Evolutionary conservation across 2,797 vertebrate species (phyloP), one percentile per base, ranked within the genome.

Genomic region (Triplophysa bombifrons): DNA sequence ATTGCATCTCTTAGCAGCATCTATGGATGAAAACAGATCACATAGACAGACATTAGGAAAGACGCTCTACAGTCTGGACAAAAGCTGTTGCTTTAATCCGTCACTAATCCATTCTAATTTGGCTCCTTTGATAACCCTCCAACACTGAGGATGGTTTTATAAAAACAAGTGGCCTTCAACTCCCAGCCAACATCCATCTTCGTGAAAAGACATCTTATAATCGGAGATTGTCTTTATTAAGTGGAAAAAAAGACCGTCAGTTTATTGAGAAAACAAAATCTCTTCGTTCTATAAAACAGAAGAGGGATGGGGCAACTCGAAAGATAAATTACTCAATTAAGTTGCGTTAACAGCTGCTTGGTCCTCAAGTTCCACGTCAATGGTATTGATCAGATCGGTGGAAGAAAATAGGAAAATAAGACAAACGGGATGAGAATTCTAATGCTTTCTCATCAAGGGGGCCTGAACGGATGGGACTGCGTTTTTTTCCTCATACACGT

Each of bases 81-180:
- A 82, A 81, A 81, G 83, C 81, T 79, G 44, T 74, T 89, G 90
- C 88, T 91, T 86, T 84, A 85, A 89, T 89, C 88, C 83, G 76
- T 73, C 82, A 81, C 82, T 75, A 87, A 93, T 92, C 92, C 89
- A 91, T 93, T 93, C 82, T 88, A 86, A 92, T 93, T 93, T 90
- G 80, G 76, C 84, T 72, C n/a, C 56, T 88, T 89, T 89, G 91
- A 93, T 90, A 93, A 88, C 86, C 30, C 76, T 85, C 83, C 86
- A 75, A 20, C 16, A 78, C 84, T 51, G 82, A 3, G 46, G 38
- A 44, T 0, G 44, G 78, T 70, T 82, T 72, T 48, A 81, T 87
- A 72, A 17, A 76, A 73, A 76, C 44, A 81, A 79, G 58, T 72
- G 27, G 67, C 70, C 34, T 83, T 82, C 77, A 41, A 41, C 41